Conservation (phyloP, 2,888 invertebrate species). For the Papilio elwesi region DNA sequence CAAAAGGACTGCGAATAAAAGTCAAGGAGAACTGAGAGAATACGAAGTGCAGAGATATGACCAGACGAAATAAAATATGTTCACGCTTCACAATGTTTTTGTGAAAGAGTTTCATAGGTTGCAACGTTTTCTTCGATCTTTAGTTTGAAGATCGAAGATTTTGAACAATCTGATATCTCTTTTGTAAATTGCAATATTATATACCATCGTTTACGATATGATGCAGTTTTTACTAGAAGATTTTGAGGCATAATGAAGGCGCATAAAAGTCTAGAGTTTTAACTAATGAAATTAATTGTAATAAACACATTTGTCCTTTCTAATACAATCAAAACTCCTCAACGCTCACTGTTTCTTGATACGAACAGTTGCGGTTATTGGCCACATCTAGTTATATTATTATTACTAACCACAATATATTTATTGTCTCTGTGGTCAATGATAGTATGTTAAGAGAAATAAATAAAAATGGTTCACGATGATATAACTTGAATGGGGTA, state of each 20-base stretch:
- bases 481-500: too few relatives aligned
- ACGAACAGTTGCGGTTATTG: constrained; percentile 1
- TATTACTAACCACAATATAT: constrained; percentile 1
- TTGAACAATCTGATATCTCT: neutral
- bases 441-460: neutral
- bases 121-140: neutral
- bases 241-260: neutral
- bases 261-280: neutral
- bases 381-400: constrained; percentile 7
- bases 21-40: constrained; percentile 26
- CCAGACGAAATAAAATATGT: constrained; percentile 35
- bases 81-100: constrained; percentile 14
- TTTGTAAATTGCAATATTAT: too few relatives aligned
- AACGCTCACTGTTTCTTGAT: neutral
- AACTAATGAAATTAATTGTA: neutral
- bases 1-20: constrained; percentile 33
- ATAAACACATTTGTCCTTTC: neutral
- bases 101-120: constrained; percentile 22
- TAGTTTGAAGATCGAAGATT: neutral
- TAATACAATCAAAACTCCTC: neutral
- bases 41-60: constrained; percentile 28
- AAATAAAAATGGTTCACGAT: too few relatives aligned
- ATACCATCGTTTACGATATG: too few relatives aligned
- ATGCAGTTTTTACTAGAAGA: neutral
- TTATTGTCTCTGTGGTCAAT: constrained; percentile 2